phyloP scores from a whole-genome alignment of 2,888 invertebrate genomes.

The Conchocele bisecta region DNA sequence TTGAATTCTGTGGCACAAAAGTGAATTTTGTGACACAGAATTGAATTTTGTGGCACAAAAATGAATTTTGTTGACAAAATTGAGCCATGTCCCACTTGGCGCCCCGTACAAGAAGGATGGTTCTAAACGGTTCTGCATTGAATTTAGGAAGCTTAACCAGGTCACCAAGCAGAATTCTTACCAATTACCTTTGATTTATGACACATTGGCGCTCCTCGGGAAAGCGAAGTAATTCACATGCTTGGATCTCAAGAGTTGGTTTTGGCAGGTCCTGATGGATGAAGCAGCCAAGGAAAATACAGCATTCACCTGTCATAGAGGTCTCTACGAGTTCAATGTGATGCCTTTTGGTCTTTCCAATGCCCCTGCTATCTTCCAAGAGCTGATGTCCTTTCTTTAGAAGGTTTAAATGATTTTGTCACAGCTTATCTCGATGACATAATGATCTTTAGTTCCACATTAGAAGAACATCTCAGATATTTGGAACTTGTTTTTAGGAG shows the following conservation, averaged over 20 bases:
- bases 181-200: constrained; percentile 17
- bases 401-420: constrained; percentile 39
- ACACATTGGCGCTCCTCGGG: constrained; percentile 18
- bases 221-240: constrained; percentile 32
- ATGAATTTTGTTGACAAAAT: too few species aligned
- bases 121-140: constrained; percentile 17
- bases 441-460: constrained; percentile 33
- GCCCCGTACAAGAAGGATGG: constrained; percentile 31
- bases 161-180: constrained; percentile 18
- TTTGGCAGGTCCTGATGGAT: constrained; percentile 46
- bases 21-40: too few species aligned
- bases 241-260: constrained; percentile 32
- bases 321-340: constrained; percentile 22
- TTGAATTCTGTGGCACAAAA: too few species aligned
- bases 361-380: constrained; percentile 33
- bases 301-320: constrained; percentile 33
- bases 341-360: constrained; percentile 36
- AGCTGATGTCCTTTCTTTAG: constrained; percentile 28
- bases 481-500: constrained; percentile 36
- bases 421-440: constrained; percentile 53
- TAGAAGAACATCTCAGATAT: constrained; percentile 47
- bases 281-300: constrained; percentile 42
- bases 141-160: constrained; percentile 3
- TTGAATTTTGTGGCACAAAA: too few species aligned
- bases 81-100: too few species aligned